Evolutionary conservation across 2,888 invertebrate genomes (phyloP), one percentile per base, ranked within the genome.

Genomic region (Acleris cristana): DNA sequence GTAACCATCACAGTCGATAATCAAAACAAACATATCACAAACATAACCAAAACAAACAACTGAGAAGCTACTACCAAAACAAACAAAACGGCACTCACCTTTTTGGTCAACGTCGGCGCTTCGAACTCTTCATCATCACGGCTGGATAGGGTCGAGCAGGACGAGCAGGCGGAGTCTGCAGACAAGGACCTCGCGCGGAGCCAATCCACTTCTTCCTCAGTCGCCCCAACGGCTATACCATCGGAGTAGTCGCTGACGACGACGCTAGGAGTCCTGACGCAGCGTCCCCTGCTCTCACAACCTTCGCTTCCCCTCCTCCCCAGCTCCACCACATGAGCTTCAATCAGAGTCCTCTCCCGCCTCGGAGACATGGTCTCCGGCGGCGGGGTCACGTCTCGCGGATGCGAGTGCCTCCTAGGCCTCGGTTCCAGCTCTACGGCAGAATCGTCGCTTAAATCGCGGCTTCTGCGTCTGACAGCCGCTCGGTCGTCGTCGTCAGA

Each of bases 241-340:
- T 97, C 97, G 0, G 97, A 97, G 79, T 97, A 97, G 83, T 97
- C 97, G 79, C 97, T 97, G 52, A 97, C 96, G 3, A 97, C 97
- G 55, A 97, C 97, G 64, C 97, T 97, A 0, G 97, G 97, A 0
- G 97, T 97, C 69, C 97, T 90, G 85, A 96, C 96, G 76, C 95
- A 96, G 78, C 91, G 79, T 75, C 88, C 92, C 72, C 94, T 79
- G 72, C 92, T 84, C 78, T 90, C 89, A 71, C 87, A 80, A 73
- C 93, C 92, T 73, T 92, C 92, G 76, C 92, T 91, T 52, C 90
- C 87, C 65, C 94, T 83, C 78, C 94, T 89, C 49, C 94, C 94
- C 70, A 92, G 80, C 76, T 94, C 80, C 89, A 95, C 88, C 90
- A 95, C 79, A 92, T 93, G 81, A 90, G 90, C 82, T 92, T 95